These are phyloP conservation scores for Drosophila takahashii DNA, from an alignment of 1,140 invertebrate species.

Conservation along the genomic window DNA sequence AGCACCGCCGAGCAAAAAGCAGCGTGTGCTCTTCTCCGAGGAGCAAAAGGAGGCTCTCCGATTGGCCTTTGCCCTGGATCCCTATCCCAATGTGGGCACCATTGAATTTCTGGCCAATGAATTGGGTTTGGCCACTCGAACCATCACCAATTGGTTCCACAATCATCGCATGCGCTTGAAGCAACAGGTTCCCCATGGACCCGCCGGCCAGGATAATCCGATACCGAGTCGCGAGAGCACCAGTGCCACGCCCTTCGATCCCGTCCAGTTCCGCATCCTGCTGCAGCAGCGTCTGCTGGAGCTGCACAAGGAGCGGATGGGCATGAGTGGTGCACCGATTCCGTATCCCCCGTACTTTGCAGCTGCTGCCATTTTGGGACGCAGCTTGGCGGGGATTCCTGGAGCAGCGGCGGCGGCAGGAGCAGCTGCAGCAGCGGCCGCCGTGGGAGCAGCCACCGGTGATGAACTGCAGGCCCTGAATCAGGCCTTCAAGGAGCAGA, in stretches of 20 bases:
- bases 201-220: conserved; percentile 86
- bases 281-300: conserved; percentile 94
- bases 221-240: conserved; percentile 89
- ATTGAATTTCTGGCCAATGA: conserved; percentile 97
- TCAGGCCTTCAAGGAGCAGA: conserved; percentile 90
- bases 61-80: conserved; percentile 96
- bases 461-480: conserved; percentile 86
- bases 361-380: conserved; percentile 89
- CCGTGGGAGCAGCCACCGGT: conserved; percentile 76
- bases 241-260: conserved; percentile 91
- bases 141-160: conserved; percentile 99
- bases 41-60: conserved; percentile 98
- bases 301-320: conserved; percentile 92
- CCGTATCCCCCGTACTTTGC: conserved; percentile 91
- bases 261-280: conserved; percentile 94
- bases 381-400: conserved; percentile 86
- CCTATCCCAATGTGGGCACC: conserved; percentile 97
- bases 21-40: conserved; percentile 97
- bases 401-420: conserved; percentile 86
- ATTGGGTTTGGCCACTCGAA: conserved; percentile 95
- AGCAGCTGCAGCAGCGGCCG: conserved; percentile 80
- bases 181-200: conserved; percentile 92
- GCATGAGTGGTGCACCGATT: conserved; percentile 88
- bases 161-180: conserved; percentile 99
- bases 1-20: conserved; percentile 93